These are phyloP conservation scores for Tribolium castaneum DNA, from an alignment of 1,140 invertebrate genomes.

Conservation along the genomic window DNA sequence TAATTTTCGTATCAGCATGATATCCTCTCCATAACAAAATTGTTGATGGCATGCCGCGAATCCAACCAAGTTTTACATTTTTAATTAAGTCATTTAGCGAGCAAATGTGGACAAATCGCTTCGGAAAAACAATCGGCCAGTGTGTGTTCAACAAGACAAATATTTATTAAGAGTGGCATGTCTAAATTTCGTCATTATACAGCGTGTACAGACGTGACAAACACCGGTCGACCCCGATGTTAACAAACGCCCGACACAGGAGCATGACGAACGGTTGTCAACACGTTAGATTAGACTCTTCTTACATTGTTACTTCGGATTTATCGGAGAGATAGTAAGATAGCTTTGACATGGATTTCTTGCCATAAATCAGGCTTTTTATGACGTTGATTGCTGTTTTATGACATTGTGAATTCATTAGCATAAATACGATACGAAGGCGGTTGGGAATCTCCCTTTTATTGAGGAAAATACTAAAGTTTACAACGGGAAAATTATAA, in stretches of 20 bases:
- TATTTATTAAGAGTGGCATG: constrained; percentile 31
- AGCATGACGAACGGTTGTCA: constrained; percentile 39
- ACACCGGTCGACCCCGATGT: constrained; percentile 37
- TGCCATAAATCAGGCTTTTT: constrained; percentile 2
- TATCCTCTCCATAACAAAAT: background rate
- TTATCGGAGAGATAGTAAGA: constrained; percentile 1
- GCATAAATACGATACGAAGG: background rate
- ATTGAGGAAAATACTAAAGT: background rate
- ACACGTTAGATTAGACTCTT: constrained; percentile 33
- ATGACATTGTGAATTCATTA: constrained; percentile 9
- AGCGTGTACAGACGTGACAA: constrained; percentile 27
- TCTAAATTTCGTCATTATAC: constrained; percentile 25
- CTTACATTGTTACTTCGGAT: constrained; percentile 35
- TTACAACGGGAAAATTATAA: background rate
- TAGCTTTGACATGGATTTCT: constrained; percentile 11
- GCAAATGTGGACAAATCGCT: constrained; percentile 10
- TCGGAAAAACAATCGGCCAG: background rate
- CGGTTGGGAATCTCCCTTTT: background rate
- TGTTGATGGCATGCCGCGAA: background rate
- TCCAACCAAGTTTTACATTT: background rate
- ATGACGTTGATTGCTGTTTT: background rate
- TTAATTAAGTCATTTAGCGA: background rate
- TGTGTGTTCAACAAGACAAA: constrained; percentile 10
- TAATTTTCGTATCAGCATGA: constrained; percentile 29
- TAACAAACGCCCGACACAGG: constrained; percentile 36